Evolutionary conservation across 23 tunicate species (phyloP).

Genomic region (Phallusia fumigata): DNA sequence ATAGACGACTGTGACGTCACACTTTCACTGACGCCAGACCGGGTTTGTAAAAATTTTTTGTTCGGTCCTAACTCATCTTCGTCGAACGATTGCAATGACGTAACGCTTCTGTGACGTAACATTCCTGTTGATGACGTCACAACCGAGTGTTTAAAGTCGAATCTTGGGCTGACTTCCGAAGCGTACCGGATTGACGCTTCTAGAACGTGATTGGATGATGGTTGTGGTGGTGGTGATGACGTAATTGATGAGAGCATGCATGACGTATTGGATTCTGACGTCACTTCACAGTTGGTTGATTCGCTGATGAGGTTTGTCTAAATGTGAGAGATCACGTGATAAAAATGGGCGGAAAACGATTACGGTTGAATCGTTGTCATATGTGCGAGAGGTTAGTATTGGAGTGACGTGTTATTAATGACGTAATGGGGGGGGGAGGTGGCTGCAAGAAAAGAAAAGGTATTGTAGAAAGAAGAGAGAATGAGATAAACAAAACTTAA

Average conservation of each 20-base stretch:
- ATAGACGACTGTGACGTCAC: background rate
- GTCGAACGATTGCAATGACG: conserved; percentile 1
- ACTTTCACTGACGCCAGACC: background rate
- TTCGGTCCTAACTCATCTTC: background rate
- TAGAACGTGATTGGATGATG: conserved; percentile 12
- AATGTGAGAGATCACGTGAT: background rate
- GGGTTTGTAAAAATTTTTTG: background rate
- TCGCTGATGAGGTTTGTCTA: conserved; percentile 26
- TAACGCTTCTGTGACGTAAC: background rate
- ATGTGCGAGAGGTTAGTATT: background rate
- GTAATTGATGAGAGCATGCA: conserved; percentile 1
- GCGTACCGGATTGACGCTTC: conserved; percentile 29
- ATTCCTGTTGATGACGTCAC: conserved; percentile 12
- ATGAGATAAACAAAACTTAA: no score
- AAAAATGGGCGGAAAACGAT: background rate
- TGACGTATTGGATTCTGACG: conserved; percentile 13
- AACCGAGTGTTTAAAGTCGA: conserved; percentile 19
- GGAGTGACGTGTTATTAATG: background rate
- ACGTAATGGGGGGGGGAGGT: conserved; percentile 13
- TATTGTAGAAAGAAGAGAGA: no score
- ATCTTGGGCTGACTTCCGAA: conserved; percentile 21
- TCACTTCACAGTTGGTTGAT: background rate
- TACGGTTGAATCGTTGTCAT: background rate
- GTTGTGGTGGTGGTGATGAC: background rate
- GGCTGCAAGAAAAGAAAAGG: background rate